These are phyloP conservation scores for Agraylea sexmaculata DNA, from an alignment of 1,140 invertebrate species.

Conservation along the genomic window DNA sequence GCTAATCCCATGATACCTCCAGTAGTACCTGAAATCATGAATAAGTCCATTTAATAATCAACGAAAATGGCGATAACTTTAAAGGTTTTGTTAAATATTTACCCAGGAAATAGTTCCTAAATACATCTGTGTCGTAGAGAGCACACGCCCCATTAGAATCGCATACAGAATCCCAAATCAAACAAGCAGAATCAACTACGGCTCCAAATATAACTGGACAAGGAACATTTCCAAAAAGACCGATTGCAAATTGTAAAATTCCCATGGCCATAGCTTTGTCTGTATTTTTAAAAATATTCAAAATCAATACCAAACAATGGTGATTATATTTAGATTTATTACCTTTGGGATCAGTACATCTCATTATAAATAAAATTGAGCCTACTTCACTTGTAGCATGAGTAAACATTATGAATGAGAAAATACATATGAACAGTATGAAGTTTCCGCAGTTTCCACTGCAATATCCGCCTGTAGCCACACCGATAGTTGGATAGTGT, in stretches of 20 bases:
- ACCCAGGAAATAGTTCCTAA: constrained; percentile 81
- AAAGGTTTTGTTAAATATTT: constrained; percentile 21
- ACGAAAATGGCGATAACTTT: not conserved
- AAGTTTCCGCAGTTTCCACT: constrained; percentile 67
- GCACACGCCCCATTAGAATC: constrained; percentile 70
- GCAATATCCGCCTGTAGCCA: constrained; percentile 58
- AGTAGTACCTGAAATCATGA: constrained; percentile 64
- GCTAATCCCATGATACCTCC: constrained; percentile 68
- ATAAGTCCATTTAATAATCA: no score
- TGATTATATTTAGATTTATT: not conserved
- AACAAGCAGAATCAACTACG: constrained; percentile 82
- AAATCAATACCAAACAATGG: constrained; percentile 3
- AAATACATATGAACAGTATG: constrained; percentile 71
- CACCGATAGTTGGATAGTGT: no score
- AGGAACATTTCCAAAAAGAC: constrained; percentile 85
- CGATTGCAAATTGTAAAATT: constrained; percentile 85
- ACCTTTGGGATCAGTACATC: constrained; percentile 76
- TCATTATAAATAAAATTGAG: constrained; percentile 77
- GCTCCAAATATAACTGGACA: constrained; percentile 87
- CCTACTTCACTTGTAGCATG: constrained; percentile 88
- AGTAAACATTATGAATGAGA: constrained; percentile 80
- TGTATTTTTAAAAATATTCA: constrained; percentile 16
- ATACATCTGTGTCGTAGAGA: constrained; percentile 71
- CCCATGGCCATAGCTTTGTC: constrained; percentile 92
- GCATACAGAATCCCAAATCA: constrained; percentile 75